phyloP scores from a whole-genome alignment of 1,140 invertebrate genomes.

The Caenorhabditis latens region DNA sequence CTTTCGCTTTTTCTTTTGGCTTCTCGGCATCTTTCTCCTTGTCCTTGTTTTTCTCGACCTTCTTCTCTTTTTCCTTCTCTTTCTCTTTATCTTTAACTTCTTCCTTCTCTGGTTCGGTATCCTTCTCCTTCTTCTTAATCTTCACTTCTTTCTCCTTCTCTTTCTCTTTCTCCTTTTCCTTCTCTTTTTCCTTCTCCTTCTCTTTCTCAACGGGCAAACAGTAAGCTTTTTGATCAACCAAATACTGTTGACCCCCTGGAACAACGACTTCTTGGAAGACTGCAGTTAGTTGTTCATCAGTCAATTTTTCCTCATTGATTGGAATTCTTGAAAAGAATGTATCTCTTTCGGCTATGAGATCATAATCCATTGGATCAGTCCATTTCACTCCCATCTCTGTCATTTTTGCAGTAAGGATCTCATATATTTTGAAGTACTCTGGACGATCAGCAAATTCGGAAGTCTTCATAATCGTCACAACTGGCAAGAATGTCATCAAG shows the following conservation, averaged over 20 bases:
- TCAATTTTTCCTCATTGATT: neutral
- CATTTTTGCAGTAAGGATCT: slow-evolving; percentile 1
- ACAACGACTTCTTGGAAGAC: neutral
- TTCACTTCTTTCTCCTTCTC: neutral
- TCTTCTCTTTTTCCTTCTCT: slow-evolving; percentile 6
- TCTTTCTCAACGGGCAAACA: neutral
- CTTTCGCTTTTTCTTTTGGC: neutral
- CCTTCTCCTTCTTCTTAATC: slow-evolving; percentile 19
- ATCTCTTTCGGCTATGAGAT: neutral
- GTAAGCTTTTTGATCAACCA: neutral
- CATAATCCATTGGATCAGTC: slow-evolving; percentile 17
- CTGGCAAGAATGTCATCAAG: neutral
- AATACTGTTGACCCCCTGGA: neutral
- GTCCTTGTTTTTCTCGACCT: neutral
- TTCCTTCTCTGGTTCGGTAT: neutral
- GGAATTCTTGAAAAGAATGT: neutral
- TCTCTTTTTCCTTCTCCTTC: neutral
- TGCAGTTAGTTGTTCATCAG: neutral
- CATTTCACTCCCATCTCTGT: slow-evolving; percentile 5
- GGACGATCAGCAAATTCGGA: slow-evolving; percentile 9
- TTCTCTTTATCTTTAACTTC: slow-evolving; percentile 29
- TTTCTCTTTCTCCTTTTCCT: neutral
- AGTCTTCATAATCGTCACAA: neutral
- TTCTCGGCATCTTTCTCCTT: slow-evolving; percentile 14
- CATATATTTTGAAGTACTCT: slow-evolving; percentile 21